Evolutionary conservation across 2,888 invertebrate genomes (phyloP).

Genomic region (Agrypnus murinus): DNA sequence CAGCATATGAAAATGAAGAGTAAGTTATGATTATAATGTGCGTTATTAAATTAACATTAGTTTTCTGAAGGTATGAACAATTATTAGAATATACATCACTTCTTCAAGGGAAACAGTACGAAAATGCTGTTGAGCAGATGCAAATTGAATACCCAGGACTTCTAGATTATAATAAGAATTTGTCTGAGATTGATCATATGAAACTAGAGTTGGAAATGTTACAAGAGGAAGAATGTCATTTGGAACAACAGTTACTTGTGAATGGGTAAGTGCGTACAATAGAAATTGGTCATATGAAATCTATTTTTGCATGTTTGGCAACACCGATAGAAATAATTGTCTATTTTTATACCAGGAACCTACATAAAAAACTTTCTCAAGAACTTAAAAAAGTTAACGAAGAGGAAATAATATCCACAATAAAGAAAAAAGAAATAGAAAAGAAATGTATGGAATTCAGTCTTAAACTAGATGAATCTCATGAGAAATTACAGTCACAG

Average conservation of each 20-base stretch:
- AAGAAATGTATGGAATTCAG: constrained; percentile 57
- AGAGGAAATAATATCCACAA: constrained; percentile 55
- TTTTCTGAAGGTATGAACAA: constrained; percentile 45
- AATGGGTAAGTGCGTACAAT: constrained; percentile 10
- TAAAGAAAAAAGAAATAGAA: constrained; percentile 55
- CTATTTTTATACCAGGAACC: constrained; percentile 54
- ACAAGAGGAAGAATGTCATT: constrained; percentile 16
- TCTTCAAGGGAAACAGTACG: constrained; percentile 48
- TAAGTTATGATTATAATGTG: constrained; percentile 53
- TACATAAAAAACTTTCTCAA: constrained; percentile 54
- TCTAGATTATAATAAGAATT: constrained; percentile 59
- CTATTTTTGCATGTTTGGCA: neutral
- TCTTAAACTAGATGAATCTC: constrained; percentile 58
- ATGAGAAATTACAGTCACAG: constrained; percentile 58
- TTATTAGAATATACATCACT: constrained; percentile 33
- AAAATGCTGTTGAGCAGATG: constrained; percentile 54
- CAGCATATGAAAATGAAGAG: constrained; percentile 56
- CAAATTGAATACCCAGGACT: constrained; percentile 59
- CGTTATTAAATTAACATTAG: too few relatives aligned
- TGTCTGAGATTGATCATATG: constrained; percentile 58
- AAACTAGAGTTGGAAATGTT: constrained; percentile 58
- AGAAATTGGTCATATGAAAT: neutral
- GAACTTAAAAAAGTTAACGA: constrained; percentile 52
- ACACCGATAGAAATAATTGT: neutral
- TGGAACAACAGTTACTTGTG: constrained; percentile 32